A percentile compares a stretch with the other conserved stretches of the same genome.
Evolutionary conservation across 2,113 vertebrate genomes (phyloP).

Genomic region (Stegostoma tigrinum): DNA sequence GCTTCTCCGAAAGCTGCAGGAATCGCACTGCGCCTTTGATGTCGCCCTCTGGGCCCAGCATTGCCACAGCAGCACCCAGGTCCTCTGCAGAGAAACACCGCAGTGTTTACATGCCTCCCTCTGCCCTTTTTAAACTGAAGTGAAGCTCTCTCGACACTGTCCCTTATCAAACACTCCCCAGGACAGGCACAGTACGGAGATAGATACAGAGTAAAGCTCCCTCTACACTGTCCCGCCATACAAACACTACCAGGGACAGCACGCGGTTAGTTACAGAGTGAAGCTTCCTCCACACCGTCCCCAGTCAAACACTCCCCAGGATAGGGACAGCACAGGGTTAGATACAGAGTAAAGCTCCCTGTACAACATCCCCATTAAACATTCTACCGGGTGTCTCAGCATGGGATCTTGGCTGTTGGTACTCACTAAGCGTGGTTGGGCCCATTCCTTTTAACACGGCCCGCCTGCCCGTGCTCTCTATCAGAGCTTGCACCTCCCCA

Average conservation of each 20-base stretch:
- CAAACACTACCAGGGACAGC: background rate
- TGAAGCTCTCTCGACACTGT: background rate
- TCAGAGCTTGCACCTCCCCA: constrained; percentile 62
- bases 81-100: constrained; percentile 47
- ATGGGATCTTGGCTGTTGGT: background rate
- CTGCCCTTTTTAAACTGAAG: background rate
- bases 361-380: background rate
- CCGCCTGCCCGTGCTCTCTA: constrained; percentile 67
- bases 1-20: constrained; percentile 63
- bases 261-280: background rate
- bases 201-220: constrained; percentile 13
- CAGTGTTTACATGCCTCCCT: background rate
- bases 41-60: constrained; percentile 54
- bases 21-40: constrained; percentile 75
- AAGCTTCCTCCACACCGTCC: background rate
- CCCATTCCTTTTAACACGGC: constrained; percentile 79
- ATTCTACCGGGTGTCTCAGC: background rate
- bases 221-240: background rate
- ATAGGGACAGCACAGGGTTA: background rate
- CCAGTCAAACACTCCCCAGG: background rate
- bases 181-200: background rate
- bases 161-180: background rate
- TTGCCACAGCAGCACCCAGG: constrained; percentile 72
- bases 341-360: background rate
- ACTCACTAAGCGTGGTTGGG: constrained; percentile 51